These are phyloP conservation scores for Drosophila melanica DNA, from an alignment of 1,140 invertebrate species.

Conservation along the genomic window DNA sequence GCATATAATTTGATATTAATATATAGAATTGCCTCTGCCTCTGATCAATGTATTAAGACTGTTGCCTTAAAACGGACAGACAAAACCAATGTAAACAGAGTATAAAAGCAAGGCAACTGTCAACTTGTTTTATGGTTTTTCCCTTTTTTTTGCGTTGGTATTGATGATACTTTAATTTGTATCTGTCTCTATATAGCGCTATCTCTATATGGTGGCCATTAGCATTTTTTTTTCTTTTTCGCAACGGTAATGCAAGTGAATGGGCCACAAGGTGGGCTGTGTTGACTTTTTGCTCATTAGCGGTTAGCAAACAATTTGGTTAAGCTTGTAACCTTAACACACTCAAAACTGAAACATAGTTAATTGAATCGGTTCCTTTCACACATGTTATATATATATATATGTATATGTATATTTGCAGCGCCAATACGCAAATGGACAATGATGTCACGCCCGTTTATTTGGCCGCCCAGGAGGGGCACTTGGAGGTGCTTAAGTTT, in stretches of 20 bases:
- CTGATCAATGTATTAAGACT: too few species aligned
- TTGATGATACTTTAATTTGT: slow-evolving; percentile 53
- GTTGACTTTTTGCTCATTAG: slow-evolving; percentile 50
- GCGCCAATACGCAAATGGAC: slow-evolving; percentile 94
- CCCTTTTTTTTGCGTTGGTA: slow-evolving; percentile 16
- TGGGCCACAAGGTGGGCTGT: not conserved
- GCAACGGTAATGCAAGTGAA: not conserved
- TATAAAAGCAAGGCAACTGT: slow-evolving; percentile 13
- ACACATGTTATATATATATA: not conserved
- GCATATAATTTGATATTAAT: too few species aligned
- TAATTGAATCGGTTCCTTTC: slow-evolving; percentile 23
- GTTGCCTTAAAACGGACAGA: too few species aligned
- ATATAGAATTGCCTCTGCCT: too few species aligned
- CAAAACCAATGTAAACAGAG: slow-evolving; percentile 2
- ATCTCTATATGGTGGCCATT: slow-evolving; percentile 32
- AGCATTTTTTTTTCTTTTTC: slow-evolving; percentile 19
- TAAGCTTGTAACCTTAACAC: not conserved
- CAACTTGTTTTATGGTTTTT: slow-evolving; percentile 14
- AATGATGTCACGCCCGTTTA: slow-evolving; percentile 96
- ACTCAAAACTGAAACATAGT: not conserved
- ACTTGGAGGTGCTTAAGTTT: slow-evolving; percentile 92
- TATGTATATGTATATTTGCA: slow-evolving; percentile 68
- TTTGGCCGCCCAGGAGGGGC: slow-evolving; percentile 93
- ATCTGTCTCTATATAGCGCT: slow-evolving; percentile 1
- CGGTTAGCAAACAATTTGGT: not conserved